Evolutionary conservation across 2,888 invertebrate species (phyloP), one percentile per base, ranked within the genome.

Genomic region (Osmoderma eremita): DNA sequence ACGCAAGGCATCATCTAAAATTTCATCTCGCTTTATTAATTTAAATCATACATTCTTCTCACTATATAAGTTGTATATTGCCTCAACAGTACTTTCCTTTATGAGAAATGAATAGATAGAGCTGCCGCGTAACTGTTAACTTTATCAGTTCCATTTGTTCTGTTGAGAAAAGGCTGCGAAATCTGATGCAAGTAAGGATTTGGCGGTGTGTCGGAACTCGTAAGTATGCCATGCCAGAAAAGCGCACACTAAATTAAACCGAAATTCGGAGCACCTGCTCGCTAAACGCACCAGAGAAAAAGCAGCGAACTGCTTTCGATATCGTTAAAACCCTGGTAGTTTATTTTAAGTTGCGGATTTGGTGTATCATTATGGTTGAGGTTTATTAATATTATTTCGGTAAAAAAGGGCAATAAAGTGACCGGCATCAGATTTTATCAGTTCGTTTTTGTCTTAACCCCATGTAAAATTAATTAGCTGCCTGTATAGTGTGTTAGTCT

Each of bases 321-420:
- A 63, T 63, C 63, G 63, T 53, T 51, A 63, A 53, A 64, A 53
- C 30, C 41, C 53, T 53, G 53, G 42, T 53, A 45, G 64, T 53
- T 64, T 64, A 64, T 64, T 64, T 53, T 45, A 42, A 45, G 45
- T 13, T 61, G 45, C 39, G 41, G 18, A 49, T 66, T 56, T 63
- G 64, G 68, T 65, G 66, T 68, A 50, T 68, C 49, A 64, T 62
- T 61, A 63, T 49, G 36, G 22, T 45, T 58, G 63, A 50, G 42
- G 62, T 53, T 68, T 65, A 49, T 64, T 64, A 64, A 51, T 64
- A 64, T 51, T 64, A 53, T 61, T 61, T 61, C 48, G 15, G 24
- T 22, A 51, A 53, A 64, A 63, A 63, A 63, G 41, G n/a, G 49
- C 50, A 64, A 45, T 64, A 64, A 42, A 36, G 62, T 62, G 48